phyloP scores from a whole-genome alignment of 2,888 invertebrate genomes.

The Latheticus oryzae region DNA sequence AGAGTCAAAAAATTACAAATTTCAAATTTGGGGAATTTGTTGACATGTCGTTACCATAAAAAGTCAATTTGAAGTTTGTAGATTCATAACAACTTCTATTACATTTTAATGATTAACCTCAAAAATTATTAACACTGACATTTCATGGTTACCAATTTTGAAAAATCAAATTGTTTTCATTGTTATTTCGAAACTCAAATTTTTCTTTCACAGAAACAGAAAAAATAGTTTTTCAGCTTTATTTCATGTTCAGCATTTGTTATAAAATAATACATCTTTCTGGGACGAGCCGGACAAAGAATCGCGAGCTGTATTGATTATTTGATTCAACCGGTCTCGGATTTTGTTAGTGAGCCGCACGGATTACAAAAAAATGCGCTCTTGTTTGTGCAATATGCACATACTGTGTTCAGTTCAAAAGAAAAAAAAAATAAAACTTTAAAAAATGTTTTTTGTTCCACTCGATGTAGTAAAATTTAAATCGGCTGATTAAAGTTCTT shows the following conservation, averaged over 20 bases:
- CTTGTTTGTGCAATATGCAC: slow-evolving; percentile 19
- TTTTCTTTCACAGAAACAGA: too few relatives aligned
- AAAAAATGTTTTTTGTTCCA: slow-evolving; percentile 37
- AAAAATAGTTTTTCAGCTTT: too few relatives aligned
- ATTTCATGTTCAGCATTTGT: slow-evolving; percentile 20
- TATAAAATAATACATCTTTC: slow-evolving; percentile 29
- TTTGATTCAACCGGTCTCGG: slow-evolving; percentile 41
- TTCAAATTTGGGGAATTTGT: too few relatives aligned
- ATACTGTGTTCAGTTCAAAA: slow-evolving; percentile 3
- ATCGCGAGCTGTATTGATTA: slow-evolving; percentile 46
- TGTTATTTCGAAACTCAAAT: too few relatives aligned
- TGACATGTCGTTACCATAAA: too few relatives aligned
- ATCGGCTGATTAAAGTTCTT: slow-evolving; percentile 32
- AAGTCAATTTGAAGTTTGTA: too few relatives aligned
- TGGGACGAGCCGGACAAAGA: slow-evolving; percentile 42
- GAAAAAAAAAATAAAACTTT: slow-evolving; percentile 7
- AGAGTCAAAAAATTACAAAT: too few relatives aligned
- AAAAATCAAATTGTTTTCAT: too few relatives aligned
- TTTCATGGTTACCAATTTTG: too few relatives aligned
- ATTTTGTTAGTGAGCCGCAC: slow-evolving; percentile 32
- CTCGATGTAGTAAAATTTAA: slow-evolving; percentile 36
- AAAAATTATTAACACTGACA: too few relatives aligned
- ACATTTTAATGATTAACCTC: too few relatives aligned
- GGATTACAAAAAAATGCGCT: slow-evolving; percentile 27
- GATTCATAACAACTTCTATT: too few relatives aligned